Evolutionary conservation across 2,797 vertebrate genomes (phyloP).

Genomic region (Gephyroberyx darwinii): DNA sequence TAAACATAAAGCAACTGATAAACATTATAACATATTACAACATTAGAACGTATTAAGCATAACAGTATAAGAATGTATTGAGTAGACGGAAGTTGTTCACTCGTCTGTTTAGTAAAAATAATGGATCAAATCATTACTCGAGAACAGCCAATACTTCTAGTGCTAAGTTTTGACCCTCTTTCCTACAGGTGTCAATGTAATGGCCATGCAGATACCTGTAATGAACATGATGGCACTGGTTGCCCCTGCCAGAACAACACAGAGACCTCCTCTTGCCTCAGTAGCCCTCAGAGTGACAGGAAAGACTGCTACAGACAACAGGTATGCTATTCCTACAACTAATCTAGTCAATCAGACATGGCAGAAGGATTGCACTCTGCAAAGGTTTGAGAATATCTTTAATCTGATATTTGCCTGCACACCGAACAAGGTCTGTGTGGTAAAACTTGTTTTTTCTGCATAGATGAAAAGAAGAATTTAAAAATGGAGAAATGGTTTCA

Average conservation of each 20-base stretch:
- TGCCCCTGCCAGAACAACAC: slow-evolving; percentile 97
- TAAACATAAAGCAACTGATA: no score
- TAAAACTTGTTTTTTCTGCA: no score
- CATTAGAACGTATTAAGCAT: no score
- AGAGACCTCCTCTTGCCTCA: slow-evolving; percentile 89
- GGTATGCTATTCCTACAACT: slow-evolving; percentile 66
- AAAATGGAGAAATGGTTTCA: no score
- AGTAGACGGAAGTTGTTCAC: no score
- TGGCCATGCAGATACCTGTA: slow-evolving; percentile 92
- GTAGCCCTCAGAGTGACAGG: slow-evolving; percentile 86
- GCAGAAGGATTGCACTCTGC: not conserved
- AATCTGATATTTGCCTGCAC: no score
- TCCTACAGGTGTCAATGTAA: slow-evolving; percentile 91
- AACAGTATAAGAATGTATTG: no score
- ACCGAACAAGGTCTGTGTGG: no score
- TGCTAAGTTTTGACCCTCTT: not conserved
- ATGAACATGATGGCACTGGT: slow-evolving; percentile 90
- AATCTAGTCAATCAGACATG: not conserved
- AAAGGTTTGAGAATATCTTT: no score
- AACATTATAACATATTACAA: no score
- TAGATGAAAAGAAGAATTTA: no score
- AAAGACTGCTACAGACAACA: slow-evolving; percentile 93
- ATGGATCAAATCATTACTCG: not conserved
- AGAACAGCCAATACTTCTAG: not conserved
- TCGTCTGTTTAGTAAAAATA: no score